Percentiles rank a stretch among this genome's conserved stretches.
Conservation (phyloP, 2,888 invertebrate genomes). For the Tromatobia lineatoria region DNA sequence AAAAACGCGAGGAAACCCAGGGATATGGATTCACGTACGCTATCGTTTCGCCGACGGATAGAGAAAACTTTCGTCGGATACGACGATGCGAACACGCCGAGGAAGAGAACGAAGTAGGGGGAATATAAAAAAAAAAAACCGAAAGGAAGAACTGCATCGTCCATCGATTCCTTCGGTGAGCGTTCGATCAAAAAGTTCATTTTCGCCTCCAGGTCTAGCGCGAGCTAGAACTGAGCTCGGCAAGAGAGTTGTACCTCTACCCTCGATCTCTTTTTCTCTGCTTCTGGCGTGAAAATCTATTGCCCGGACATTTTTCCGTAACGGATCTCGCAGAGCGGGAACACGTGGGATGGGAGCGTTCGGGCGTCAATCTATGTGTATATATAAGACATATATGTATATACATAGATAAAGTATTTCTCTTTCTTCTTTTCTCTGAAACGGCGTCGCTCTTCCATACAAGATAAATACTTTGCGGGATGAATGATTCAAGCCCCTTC, state of each 20-base stretch:
- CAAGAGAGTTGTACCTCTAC: conserved; percentile 16
- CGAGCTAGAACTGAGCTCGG: conserved; percentile 17
- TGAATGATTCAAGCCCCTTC: conserved; percentile 47
- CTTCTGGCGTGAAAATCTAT: conserved; percentile 47
- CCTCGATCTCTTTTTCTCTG: conserved; percentile 17
- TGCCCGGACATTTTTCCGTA: conserved; percentile 53
- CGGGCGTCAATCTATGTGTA: conserved; percentile 23
- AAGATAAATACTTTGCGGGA: conserved; percentile 42
- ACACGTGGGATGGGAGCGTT: neutral
- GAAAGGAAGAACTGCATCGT: conserved; percentile 51
- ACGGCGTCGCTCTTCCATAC: conserved; percentile 2
- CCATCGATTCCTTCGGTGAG: conserved; percentile 45
- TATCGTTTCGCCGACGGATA: conserved; percentile 47
- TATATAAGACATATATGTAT: neutral
- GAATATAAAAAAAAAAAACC: conserved; percentile 10
- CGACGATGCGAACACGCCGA: conserved; percentile 18
- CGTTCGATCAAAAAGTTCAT: conserved; percentile 69
- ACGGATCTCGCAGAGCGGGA: conserved; percentile 33
- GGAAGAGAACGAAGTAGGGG: conserved; percentile 16
- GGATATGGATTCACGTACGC: conserved; percentile 58
- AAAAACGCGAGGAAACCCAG: conserved; percentile 30
- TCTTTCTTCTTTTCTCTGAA: conserved; percentile 8
- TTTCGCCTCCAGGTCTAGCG: conserved; percentile 51
- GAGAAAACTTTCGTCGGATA: conserved; percentile 39
- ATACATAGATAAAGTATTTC: neutral